Percentiles rank a stretch among this genome's conserved stretches.
phyloP scores from a whole-genome alignment of 2,113 vertebrate species.

The Orycteropus afer region DNA sequence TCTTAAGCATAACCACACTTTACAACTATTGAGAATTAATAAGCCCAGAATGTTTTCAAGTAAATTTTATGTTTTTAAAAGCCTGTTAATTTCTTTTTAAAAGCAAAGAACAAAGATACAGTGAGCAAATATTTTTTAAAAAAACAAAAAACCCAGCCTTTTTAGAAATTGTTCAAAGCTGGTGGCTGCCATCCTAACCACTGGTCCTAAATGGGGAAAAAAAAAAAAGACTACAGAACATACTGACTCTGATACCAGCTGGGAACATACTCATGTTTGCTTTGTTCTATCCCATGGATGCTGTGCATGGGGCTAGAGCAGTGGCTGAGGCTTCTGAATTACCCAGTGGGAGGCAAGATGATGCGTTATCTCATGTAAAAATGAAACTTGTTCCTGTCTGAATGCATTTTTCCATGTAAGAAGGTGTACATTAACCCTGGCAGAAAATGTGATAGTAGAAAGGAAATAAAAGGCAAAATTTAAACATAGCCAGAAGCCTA shows the following conservation, averaged over 20 bases:
- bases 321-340: background rate
- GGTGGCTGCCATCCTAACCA: background rate
- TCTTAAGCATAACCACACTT: background rate
- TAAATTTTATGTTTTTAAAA: background rate
- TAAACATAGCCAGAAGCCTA: background rate
- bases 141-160: no score
- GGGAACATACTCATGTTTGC: background rate
- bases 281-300: background rate
- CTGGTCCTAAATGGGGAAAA: background rate
- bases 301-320: background rate
- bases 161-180: background rate
- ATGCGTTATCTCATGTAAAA: background rate
- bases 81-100: background rate
- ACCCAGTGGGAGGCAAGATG: background rate
- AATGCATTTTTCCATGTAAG: slow-evolving; percentile 1
- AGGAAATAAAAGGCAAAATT: slow-evolving; percentile 12
- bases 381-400: background rate
- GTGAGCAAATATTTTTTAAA: background rate
- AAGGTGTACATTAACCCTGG: background rate
- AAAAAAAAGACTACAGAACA: background rate
- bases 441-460: background rate
- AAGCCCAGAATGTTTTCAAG: background rate
- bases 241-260: background rate
- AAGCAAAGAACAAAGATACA: background rate
- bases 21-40: background rate